Conservation (phyloP, 1,140 invertebrate species). For the Drosophila guanche region DNA sequence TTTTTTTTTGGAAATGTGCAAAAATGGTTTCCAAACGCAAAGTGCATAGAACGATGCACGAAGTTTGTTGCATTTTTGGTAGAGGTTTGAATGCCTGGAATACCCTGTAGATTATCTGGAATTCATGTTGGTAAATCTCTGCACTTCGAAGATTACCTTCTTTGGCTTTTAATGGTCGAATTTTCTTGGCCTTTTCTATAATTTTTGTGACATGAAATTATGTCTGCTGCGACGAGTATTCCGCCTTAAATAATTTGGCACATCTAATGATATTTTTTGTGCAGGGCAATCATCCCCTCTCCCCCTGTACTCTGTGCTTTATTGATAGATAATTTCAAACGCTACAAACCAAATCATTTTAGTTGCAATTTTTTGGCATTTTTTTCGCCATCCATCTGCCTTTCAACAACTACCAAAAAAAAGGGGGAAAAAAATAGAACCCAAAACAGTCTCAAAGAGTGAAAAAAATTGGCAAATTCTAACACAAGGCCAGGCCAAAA, state of each 20-base stretch:
- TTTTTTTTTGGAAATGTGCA: constrained; percentile 43
- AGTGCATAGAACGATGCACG: constrained; percentile 9
- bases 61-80: no score
- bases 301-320: constrained; percentile 1
- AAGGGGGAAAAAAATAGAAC: neutral
- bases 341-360: constrained; percentile 46
- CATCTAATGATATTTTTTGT: no score
- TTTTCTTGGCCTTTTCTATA: no score
- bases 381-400: neutral
- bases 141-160: no score
- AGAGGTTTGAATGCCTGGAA: neutral
- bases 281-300: no score
- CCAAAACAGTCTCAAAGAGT: neutral
- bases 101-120: neutral
- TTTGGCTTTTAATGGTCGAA: no score
- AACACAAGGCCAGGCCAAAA: constrained; percentile 55
- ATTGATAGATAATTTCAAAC: constrained; percentile 20
- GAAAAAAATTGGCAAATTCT: constrained; percentile 39
- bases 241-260: no score
- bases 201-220: no score
- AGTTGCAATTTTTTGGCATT: constrained; percentile 4
- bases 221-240: no score
- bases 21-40: constrained; percentile 40
- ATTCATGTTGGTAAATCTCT: no score
- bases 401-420: neutral